Evolutionary conservation across 64 coral and sea anemone genomes (phyloP).

Genomic region (Pocillopora damicornis): DNA sequence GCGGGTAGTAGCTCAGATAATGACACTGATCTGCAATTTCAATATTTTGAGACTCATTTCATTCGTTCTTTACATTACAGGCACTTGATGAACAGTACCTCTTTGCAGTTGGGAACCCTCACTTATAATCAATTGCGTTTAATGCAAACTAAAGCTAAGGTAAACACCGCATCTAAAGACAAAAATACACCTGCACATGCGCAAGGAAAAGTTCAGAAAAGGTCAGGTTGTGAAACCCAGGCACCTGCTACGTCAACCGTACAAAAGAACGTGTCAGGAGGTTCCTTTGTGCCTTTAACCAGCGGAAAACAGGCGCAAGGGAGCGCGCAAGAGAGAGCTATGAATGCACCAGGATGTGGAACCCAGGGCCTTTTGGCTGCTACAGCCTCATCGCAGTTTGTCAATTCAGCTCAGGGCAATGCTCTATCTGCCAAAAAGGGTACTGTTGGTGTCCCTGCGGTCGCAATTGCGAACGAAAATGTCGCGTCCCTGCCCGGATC

Average conservation of each 20-base stretch:
- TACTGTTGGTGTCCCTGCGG: too few relatives aligned
- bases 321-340: too few relatives aligned
- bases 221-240: neutral
- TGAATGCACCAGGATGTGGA: too few relatives aligned
- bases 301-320: too few relatives aligned
- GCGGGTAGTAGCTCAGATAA: too few relatives aligned
- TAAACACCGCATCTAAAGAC: neutral
- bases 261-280: neutral
- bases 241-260: neutral
- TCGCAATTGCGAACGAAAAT: too few relatives aligned
- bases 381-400: neutral
- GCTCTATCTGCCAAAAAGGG: too few relatives aligned
- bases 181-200: neutral
- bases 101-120: neutral
- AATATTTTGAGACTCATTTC: too few relatives aligned
- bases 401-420: neutral
- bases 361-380: neutral
- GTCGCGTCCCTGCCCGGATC: neutral
- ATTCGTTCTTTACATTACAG: neutral
- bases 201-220: neutral
- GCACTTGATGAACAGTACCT: constrained; percentile 3
- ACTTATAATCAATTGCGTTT: neutral
- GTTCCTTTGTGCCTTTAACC: too few relatives aligned
- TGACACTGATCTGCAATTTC: too few relatives aligned
- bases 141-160: neutral